Base-by-base conservation (phyloP, 2,888 invertebrate genomes). In the Erebia epiphron region DNA sequence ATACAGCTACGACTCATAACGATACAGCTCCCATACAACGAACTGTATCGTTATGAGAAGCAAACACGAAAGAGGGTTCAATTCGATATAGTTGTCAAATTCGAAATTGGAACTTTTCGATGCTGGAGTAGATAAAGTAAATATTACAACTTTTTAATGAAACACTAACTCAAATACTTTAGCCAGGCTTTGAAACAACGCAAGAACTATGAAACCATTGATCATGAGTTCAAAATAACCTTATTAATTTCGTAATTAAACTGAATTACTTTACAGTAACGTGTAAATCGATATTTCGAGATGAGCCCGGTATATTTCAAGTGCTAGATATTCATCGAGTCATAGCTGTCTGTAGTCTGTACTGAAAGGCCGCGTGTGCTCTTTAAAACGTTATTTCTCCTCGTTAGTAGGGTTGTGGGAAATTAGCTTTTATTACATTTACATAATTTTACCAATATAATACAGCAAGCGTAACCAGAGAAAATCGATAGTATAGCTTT, bases 351-450 rank as follows among this genome's bases (percentile, higher is more conserved):
- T 82, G 82, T 82, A 81, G 83, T 83, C 79, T 82, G 82, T 82
- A 81, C 79, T 80, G 85, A 82, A 84, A 82, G 80, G 78, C 81
- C 83, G 88, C 86, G 88, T 87, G 89, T 87, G 90, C 88, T 90
- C 87, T 87, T 89, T 86, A 88, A 79, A 77, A 76, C 76, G 76
- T 77, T 75, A 74, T 73, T 75, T 68, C 69, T 66, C 70, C 73
- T 69, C 66, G 66, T 75, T 73, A 73, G 61, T 78, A 79, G 79
- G 79, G 79, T 56, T 78, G 77, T 35, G 21, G 46, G 61, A 16
- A 50, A 52, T 63, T 49, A 49, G 13, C 49, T 49, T 46, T 14
- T 18, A 21, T 1, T 35, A 35, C 35, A 7, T 35, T 35, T 35
- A 7, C 35, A 13, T 14, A 58, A 9, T 26, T 57, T 14, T n/a